Base-by-base conservation (phyloP, 1,140 invertebrate genomes). In the Gryllus bimaculatus region DNA sequence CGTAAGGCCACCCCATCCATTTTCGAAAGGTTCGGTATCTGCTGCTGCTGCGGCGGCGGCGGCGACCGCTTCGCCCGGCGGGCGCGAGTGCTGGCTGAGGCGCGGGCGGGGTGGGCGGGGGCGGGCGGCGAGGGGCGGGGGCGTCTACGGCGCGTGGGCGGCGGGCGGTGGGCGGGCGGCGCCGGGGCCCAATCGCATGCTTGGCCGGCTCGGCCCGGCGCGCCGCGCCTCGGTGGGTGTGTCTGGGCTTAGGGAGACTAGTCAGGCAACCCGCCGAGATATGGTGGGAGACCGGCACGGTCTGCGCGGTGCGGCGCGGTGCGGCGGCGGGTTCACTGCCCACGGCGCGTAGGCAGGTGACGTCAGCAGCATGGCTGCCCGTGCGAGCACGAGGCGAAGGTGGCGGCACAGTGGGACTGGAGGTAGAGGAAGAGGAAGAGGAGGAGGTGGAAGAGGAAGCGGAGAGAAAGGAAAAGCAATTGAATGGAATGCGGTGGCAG, bases 261-360 rank as follows among this genome's bases (percentile, higher is more conserved):
- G 54, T 66, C 54, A 66, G 54, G 54, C 54, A 66, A 66, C 54
- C 54, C 54, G 54, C 54, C 54, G 54, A 66, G 54, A 66, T 66
- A 66, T 39, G 54, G 54, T 66, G 54, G 54, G 54, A 66, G 54
- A 66, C 54, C 54, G 0, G 54, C 18, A 66, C 54, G 18, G 54
- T 10, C 54, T 0, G 54, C 1, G 18, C 54, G 54, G 54, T 18
- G 54, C 18, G 18, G 54, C 54, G 54, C 18, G 18, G 54, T 18
- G 54, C 54, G 10, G 54, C 54, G 54, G 10, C 54, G 54, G 54
- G 54, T 66, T 66, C 54, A 66, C 54, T 66, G 54, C 54, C 54
- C 54, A 66, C 54, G 54, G 54, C 54, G 54, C 18, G 54, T 66
- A 66, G 54, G 54, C 54, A 66, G 10, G 54, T 66, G 54, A 66